phyloP scores from a whole-genome alignment of 2,113 vertebrate genomes.

The Semicossyphus pulcher region DNA sequence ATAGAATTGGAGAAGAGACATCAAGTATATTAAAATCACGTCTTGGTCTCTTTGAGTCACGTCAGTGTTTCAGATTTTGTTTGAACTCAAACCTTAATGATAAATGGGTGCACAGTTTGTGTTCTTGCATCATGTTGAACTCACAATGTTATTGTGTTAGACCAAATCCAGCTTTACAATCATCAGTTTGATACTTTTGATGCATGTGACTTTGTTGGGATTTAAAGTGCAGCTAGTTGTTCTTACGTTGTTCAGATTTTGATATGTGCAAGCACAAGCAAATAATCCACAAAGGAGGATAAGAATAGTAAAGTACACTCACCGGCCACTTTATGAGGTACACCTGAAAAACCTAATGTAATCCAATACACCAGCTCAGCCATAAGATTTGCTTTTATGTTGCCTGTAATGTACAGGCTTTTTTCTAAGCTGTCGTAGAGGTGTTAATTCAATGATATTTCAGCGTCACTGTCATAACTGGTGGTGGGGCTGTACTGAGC shows the following conservation, averaged over 20 bases:
- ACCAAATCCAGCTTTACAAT: conserved; percentile 15
- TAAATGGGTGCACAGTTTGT: neutral
- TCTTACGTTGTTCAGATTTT: neutral
- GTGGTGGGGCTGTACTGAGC: no score
- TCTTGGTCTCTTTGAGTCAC: conserved; percentile 42
- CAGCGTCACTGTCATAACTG: no score
- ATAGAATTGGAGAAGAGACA: conserved; percentile 38
- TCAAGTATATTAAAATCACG: conserved; percentile 34
- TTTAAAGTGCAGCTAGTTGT: neutral
- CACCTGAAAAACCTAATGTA: no score
- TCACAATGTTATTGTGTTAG: neutral
- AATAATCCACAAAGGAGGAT: neutral
- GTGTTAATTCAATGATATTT: no score
- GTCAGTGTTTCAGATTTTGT: conserved; percentile 22
- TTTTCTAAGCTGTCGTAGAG: no score
- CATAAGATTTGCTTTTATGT: no score
- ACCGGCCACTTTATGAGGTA: no score
- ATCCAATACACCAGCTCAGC: no score
- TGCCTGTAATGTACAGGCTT: no score
- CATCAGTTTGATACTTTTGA: neutral
- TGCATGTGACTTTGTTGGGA: neutral
- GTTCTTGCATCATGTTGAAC: conserved; percentile 11
- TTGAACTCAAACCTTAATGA: neutral
- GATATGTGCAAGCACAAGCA: neutral
- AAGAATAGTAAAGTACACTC: no score